Evolutionary conservation across 1,140 invertebrate species (phyloP), one percentile per base, ranked within the genome.

Genomic region (Brevipalpus yothersi): DNA sequence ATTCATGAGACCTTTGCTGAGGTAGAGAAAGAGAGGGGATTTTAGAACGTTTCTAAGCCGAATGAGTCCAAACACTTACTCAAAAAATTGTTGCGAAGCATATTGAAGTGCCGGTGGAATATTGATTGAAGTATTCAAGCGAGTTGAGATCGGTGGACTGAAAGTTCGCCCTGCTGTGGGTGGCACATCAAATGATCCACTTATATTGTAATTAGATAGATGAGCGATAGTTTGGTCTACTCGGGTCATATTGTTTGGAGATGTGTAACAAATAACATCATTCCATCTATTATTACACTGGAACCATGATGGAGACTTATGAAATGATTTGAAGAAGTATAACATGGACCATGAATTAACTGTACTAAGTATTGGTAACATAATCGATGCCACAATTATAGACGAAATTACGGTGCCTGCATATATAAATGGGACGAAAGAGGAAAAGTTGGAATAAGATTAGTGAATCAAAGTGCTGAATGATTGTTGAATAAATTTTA

Each of bases 331-430:
- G 15, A 64, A 65, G 17, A 66, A 56, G 60, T 77, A 78, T 62
- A 74, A 78, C 7, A 78, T 60, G n/a, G 75, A 72, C 77, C 77
- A 78, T 4, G 76, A 73, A 41, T 78, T 68, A 60, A 78, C 76
- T 45, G 77, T 75, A 61, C 77, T 78, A 67, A 79, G 79, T 64
- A 78, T 78, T 17, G 77, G 67, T 45, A 71, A 71, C 13, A 76
- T 72, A 19, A 78, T 43, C 19, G 21, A 31, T n/a, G 65, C 64
- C 61, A 67, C 65, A 45, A 69, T 41, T 53, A 65, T 66, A 65
- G 67, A 67, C 47, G 53, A 55, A 13, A 55, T 55, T 13, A 55
- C 53, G 15, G 39, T 55, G 7, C 53, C 53, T 55, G 23, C 10
- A 39, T 55, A n/a, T 9, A 41, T 7, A 55, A 41, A 39, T 39